Percentiles rank a stretch among this genome's conserved stretches.
Conservation (phyloP, 1,140 invertebrate species). For the Philotrypesis tridentata region DNA sequence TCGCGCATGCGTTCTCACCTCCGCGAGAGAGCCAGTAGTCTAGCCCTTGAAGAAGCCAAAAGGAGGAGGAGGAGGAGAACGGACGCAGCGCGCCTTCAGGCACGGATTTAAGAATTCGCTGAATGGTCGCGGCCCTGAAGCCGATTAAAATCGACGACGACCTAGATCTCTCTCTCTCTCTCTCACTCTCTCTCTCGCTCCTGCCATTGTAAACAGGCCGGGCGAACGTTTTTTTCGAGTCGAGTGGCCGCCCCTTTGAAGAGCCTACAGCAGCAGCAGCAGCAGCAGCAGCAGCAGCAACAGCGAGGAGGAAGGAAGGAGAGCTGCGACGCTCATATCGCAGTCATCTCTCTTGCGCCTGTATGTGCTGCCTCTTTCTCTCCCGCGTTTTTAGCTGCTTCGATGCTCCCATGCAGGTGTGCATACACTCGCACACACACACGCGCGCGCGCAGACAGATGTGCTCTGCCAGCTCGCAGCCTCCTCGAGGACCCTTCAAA, state of each 20-base stretch:
- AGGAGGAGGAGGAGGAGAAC: not conserved
- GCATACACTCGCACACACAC: not conserved
- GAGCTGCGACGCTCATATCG: conserved; percentile 61
- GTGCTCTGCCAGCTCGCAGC: conserved; percentile 65
- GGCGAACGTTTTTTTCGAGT: conserved; percentile 54
- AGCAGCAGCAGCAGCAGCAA: not conserved
- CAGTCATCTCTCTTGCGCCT: conserved; percentile 62
- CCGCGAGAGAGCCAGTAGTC: not conserved
- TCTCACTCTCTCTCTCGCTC: conserved; percentile 58
- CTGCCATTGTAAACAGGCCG: conserved; percentile 66
- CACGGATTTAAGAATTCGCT: conserved; percentile 57
- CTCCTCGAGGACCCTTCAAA: conserved; percentile 59
- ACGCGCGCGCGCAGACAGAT: conserved; percentile 44
- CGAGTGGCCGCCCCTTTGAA: conserved; percentile 29
- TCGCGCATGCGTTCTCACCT: conserved; percentile 9
- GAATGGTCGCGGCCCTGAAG: conserved; percentile 62
- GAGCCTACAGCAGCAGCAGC: conserved; percentile 8
- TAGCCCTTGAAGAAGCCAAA: not conserved
- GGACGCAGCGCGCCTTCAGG: not conserved
- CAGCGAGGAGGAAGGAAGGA: conserved; percentile 49
- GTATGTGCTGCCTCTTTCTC: too few species aligned
- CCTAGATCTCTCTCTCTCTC: conserved; percentile 67
- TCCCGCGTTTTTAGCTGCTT: not conserved
- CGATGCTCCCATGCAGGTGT: too few species aligned
- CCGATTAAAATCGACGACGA: conserved; percentile 72